Evolutionary conservation across 92 coral and sea anemone genomes (phyloP).

Genomic region (Zoanthus sansibaricus): DNA sequence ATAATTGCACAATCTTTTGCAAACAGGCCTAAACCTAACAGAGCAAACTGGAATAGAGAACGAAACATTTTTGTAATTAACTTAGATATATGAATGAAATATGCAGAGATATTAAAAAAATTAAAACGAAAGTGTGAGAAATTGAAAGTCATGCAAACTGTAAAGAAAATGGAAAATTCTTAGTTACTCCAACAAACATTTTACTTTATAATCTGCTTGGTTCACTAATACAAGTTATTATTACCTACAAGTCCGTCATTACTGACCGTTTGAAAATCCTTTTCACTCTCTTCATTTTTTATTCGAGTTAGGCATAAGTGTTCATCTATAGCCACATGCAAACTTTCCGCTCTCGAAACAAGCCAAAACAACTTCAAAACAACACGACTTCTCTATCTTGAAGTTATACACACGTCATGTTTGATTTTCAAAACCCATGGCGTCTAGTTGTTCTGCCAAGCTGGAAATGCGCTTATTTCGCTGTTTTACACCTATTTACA

Average conservation of each 20-base stretch:
- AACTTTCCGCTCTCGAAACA: not conserved
- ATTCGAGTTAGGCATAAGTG: not conserved
- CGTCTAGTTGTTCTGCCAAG: not conserved
- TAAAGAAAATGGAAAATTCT: no score
- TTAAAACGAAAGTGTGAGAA: no score
- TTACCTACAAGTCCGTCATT: not conserved
- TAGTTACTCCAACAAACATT: not conserved
- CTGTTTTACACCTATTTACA: no score
- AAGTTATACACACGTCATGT: not conserved
- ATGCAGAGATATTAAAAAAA: no score
- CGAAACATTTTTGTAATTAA: no score
- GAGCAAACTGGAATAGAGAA: no score
- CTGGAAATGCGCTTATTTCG: no score
- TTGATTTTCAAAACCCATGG: not conserved
- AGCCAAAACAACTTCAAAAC: conserved; percentile 11
- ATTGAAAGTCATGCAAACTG: no score
- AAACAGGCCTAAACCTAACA: no score
- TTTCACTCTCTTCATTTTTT: conserved; percentile 28
- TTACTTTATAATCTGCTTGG: not conserved
- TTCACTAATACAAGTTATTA: not conserved
- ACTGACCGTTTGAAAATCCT: conserved; percentile 28
- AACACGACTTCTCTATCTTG: conserved; percentile 12
- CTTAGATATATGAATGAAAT: no score
- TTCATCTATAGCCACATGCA: not conserved
- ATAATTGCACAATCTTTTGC: no score